Evolutionary conservation across 2,888 invertebrate genomes (phyloP).

Genomic region (Petrolisthes cinctipes): DNA sequence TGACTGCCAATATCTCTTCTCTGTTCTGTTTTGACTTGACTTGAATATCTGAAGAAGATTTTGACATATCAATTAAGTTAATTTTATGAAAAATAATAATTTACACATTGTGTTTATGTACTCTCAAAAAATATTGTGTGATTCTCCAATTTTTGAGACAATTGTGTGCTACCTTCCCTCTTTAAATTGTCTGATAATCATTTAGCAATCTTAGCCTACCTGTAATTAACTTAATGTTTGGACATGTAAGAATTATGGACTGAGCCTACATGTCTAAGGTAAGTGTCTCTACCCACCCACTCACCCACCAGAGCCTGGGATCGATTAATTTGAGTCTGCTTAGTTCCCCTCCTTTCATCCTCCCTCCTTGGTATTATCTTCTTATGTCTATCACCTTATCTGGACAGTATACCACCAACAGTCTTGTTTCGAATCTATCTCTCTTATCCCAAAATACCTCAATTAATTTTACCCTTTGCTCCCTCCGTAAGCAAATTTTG

Average conservation of each 20-base stretch:
- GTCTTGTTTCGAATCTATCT: not conserved
- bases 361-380: not conserved
- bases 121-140: too few relatives aligned
- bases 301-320: not conserved
- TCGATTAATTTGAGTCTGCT: not conserved
- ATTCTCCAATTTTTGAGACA: too few relatives aligned
- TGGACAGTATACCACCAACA: too few relatives aligned
- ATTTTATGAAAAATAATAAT: too few relatives aligned
- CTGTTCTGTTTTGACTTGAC: constrained; percentile 9
- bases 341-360: not conserved
- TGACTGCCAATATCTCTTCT: constrained; percentile 1
- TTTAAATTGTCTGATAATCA: not conserved
- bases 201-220: too few relatives aligned
- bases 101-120: too few relatives aligned
- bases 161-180: not conserved
- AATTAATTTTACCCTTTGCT: not conserved
- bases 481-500: not conserved
- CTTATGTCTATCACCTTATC: too few relatives aligned
- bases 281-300: not conserved
- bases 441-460: not conserved
- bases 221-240: too few relatives aligned
- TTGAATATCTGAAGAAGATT: not conserved
- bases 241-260: too few relatives aligned
- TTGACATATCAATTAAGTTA: too few relatives aligned
- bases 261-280: not conserved